A percentile compares a stretch with the other conserved stretches of the same genome.
These are phyloP conservation scores for Microhierax caerulescens DNA, from an alignment of 2,797 vertebrate genomes.

Conservation along the genomic window DNA sequence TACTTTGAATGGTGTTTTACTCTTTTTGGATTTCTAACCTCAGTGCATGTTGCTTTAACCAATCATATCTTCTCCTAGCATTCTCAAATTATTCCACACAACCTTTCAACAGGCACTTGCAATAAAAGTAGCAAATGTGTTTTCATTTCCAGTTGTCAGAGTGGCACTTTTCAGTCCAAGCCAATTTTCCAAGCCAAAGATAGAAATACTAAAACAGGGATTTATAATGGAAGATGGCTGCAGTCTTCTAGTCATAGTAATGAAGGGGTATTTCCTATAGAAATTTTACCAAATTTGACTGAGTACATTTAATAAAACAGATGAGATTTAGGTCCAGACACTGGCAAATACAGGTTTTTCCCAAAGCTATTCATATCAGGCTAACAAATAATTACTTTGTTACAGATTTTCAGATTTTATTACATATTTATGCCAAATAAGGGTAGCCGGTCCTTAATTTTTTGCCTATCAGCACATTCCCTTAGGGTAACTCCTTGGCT, in stretches of 20 bases:
- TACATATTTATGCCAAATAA: neutral
- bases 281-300: neutral
- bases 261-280: neutral
- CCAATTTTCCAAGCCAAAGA: neutral
- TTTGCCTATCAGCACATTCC: neutral
- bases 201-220: neutral
- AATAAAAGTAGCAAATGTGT: neutral
- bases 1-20: neutral
- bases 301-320: neutral
- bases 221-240: constrained; percentile 7
- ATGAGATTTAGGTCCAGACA: neutral
- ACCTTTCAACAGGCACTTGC: neutral
- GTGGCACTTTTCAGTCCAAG: constrained; percentile 17
- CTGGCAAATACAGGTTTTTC: neutral
- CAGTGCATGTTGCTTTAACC: neutral
- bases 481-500: neutral
- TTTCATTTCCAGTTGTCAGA: constrained; percentile 37
- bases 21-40: neutral
- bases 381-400: neutral
- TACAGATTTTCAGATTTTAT: neutral
- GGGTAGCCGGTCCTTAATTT: neutral
- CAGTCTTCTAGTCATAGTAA: neutral
- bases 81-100: neutral
- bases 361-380: neutral
- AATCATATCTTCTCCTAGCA: neutral